Conservation (phyloP, 1,140 invertebrate genomes). For the Cataglyphis hispanica region DNA sequence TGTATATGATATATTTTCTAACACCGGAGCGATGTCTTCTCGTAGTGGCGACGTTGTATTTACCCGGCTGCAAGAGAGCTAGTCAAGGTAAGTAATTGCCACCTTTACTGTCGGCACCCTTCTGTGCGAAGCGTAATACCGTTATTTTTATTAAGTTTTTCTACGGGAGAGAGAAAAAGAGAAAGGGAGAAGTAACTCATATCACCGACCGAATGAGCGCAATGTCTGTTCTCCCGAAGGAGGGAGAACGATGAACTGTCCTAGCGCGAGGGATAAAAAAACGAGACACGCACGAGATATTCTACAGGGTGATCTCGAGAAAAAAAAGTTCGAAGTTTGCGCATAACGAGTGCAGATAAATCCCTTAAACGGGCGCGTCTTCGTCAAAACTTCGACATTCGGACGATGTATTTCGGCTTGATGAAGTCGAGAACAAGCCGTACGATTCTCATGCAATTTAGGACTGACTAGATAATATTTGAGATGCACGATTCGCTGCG, state of each 20-base stretch:
- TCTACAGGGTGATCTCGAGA: background rate
- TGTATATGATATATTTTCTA: slow-evolving; percentile 60
- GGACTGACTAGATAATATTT: slow-evolving; percentile 15
- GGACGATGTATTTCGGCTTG: slow-evolving; percentile 16
- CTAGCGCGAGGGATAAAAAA: slow-evolving; percentile 52
- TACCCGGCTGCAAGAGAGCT: slow-evolving; percentile 60
- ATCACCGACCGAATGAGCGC: slow-evolving; percentile 14
- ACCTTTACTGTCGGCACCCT: slow-evolving; percentile 31
- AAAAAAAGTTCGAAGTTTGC: slow-evolving; percentile 31
- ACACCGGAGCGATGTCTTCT: slow-evolving; percentile 37
- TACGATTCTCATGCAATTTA: slow-evolving; percentile 42
- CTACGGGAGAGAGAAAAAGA: slow-evolving; percentile 7
- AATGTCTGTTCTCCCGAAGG: slow-evolving; percentile 43
- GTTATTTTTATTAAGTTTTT: slow-evolving; percentile 77
- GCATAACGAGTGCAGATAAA: slow-evolving; percentile 41
- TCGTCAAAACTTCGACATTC: slow-evolving; percentile 35
- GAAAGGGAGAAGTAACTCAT: slow-evolving; percentile 41
- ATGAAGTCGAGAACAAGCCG: slow-evolving; percentile 36
- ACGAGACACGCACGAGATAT: background rate
- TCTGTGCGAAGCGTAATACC: slow-evolving; percentile 63
- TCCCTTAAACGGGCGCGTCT: slow-evolving; percentile 26
- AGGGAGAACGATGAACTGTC: slow-evolving; percentile 66
- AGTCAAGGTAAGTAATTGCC: slow-evolving; percentile 70
- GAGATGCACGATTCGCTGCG: background rate
- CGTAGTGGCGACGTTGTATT: slow-evolving; percentile 66